Evolutionary conservation across 2,888 invertebrate genomes (phyloP), one percentile per base, ranked within the genome.

Genomic region (Acleris emargana): DNA sequence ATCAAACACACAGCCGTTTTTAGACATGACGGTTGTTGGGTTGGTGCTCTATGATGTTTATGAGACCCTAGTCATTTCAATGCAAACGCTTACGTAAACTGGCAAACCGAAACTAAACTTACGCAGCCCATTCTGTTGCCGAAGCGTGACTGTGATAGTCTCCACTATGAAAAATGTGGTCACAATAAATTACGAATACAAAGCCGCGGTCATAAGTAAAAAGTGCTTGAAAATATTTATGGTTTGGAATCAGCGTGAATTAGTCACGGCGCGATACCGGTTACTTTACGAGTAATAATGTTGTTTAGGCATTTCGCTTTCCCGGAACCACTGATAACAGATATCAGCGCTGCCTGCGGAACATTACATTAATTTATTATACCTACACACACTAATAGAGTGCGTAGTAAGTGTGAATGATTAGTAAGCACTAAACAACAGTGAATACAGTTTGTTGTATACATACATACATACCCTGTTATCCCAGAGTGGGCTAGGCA

Each of bases 281-380:
- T 45, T 45, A 16, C n/a, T 45, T 45, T 22, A n/a, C 25, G 18
- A 28, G 25, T 18, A 25, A n/a, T 7, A 18, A 20, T 1, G 5
- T 6, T 22, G 13, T 28, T 22, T 28, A 20, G 45, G 13, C 38
- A 38, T n/a, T 20, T 16, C 76, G 72, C 72, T 72, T 73, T 77
- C 75, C 80, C 78, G 80, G 80, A 79, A 80, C 79, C 58, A 22
- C 63, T 72, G 82, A 82, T 82, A 81, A 68, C 71, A 18, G 70
- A 53, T 80, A 79, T 79, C 80, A 72, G 18, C 18, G 32, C 11
- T 13, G 13, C 13, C 16, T 17, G 22, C 25, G n/a, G 49, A 17
- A 11, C 13, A 25, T 22, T 22, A 18, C 20, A 16, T 51, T 22
- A 25, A 22, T 16, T 51, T 22, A 51, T 51, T n/a, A 38, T 38